phyloP scores from a whole-genome alignment of 2,888 invertebrate species.

The Apotomis capreana region DNA sequence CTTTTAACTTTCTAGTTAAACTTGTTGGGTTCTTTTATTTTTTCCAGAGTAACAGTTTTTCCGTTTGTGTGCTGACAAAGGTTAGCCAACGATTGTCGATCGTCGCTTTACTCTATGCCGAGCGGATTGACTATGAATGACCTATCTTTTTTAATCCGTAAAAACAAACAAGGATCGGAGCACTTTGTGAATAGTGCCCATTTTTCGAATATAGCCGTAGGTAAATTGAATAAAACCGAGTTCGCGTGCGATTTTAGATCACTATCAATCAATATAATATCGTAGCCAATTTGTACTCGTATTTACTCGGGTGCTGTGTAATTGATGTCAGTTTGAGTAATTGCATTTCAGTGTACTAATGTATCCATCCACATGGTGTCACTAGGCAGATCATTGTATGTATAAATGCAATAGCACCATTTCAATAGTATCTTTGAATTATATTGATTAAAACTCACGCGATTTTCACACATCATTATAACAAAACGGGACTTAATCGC shows the following conservation, averaged over 20 bases:
- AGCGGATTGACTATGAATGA: not conserved
- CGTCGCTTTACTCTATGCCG: not conserved
- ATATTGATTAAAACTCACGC: too few species aligned
- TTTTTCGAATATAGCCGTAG: constrained; percentile 7
- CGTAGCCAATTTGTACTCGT: not conserved
- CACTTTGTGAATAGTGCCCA: constrained; percentile 8
- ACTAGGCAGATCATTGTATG: too few species aligned
- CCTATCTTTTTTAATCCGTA: constrained; percentile 4
- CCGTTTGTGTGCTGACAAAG: not conserved
- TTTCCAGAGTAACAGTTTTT: not conserved
- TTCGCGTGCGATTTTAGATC: not conserved
- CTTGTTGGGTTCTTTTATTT: too few species aligned
- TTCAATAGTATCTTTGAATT: too few species aligned
- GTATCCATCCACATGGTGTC: not conserved
- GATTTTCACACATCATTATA: too few species aligned
- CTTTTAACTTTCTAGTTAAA: too few species aligned
- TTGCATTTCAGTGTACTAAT: not conserved
- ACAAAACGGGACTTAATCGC: too few species aligned
- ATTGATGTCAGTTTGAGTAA: not conserved
- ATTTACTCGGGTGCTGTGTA: not conserved
- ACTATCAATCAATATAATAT: constrained; percentile 1
- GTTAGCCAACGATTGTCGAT: not conserved
- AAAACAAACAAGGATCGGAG: not conserved
- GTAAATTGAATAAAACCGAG: constrained; percentile 1
- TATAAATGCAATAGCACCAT: too few species aligned